phyloP scores from a whole-genome alignment of 2,888 invertebrate species.

The Limnephilus lunatus region DNA sequence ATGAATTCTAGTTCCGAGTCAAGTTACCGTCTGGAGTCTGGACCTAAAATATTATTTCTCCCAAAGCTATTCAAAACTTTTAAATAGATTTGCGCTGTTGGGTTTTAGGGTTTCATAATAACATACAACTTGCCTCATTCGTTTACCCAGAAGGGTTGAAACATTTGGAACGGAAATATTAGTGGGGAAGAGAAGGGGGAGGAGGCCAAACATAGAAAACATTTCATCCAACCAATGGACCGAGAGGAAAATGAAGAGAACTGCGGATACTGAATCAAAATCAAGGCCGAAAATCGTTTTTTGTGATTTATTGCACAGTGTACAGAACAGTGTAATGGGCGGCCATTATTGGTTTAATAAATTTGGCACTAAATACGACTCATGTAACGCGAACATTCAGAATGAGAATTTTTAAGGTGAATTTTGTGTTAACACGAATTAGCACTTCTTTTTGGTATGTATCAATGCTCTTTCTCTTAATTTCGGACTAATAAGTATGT shows the following conservation, averaged over 20 bases:
- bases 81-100: conserved; percentile 14
- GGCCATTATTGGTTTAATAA: no score
- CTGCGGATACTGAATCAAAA: not conserved
- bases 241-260: not conserved
- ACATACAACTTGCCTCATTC: conserved; percentile 12
- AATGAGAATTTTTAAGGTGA: not conserved
- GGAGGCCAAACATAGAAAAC: conserved; percentile 9
- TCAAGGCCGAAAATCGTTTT: conserved; percentile 13
- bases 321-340: no score
- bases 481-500: not conserved
- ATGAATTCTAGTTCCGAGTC: not conserved
- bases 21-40: not conserved
- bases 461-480: not conserved
- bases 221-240: conserved; percentile 6
- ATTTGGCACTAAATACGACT: no score
- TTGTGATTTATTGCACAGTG: not conserved
- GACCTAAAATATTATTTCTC: not conserved
- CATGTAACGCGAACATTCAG: no score
- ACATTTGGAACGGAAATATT: conserved; percentile 33
- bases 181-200: not conserved
- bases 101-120: not conserved
- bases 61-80: conserved; percentile 13
- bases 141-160: conserved; percentile 28
- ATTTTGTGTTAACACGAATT: not conserved
- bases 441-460: not conserved